Evolutionary conservation across 2,888 invertebrate species (phyloP).

Genomic region (Orthonevra nobilis): DNA sequence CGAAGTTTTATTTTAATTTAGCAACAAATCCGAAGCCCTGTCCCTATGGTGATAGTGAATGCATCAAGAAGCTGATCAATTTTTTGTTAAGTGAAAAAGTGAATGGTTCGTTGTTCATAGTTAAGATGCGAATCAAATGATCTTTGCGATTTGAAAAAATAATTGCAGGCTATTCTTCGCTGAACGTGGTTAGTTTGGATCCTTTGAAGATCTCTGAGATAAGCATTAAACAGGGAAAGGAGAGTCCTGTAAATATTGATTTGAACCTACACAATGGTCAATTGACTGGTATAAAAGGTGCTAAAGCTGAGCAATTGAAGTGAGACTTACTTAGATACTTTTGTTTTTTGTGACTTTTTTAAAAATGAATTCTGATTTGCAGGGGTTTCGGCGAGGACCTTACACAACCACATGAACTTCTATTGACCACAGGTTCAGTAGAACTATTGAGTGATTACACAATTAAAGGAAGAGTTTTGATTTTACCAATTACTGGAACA

Average conservation of each 20-base stretch:
- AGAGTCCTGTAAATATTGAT: conserved; percentile 73
- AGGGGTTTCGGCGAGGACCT: conserved; percentile 74
- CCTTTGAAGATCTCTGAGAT: conserved; percentile 65
- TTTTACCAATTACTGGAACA: conserved; percentile 76
- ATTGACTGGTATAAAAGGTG: conserved; percentile 42
- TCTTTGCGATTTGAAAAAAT: no score
- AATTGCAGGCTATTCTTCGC: conserved; percentile 53
- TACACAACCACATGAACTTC: conserved; percentile 69
- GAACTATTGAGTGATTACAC: conserved; percentile 72
- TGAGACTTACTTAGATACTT: conserved; percentile 21
- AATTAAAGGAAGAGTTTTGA: conserved; percentile 76
- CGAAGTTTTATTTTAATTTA: conserved; percentile 22
- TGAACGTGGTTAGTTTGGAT: conserved; percentile 65
- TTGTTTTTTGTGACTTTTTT: not conserved
- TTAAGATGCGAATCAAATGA: no score
- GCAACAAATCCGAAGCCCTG: conserved; percentile 66
- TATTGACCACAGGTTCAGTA: conserved; percentile 35
- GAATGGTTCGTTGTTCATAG: no score
- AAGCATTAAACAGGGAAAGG: conserved; percentile 70
- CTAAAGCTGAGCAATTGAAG: conserved; percentile 45
- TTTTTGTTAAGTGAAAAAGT: conserved; percentile 44
- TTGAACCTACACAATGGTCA: conserved; percentile 65
- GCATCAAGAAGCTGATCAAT: conserved; percentile 55
- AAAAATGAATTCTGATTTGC: not conserved
- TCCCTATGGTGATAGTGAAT: conserved; percentile 60